Percentiles rank a stretch among this genome's conserved stretches.
These are phyloP conservation scores for Hypanus sabinus DNA, from an alignment of 2,113 vertebrate species.

Conservation along the genomic window DNA sequence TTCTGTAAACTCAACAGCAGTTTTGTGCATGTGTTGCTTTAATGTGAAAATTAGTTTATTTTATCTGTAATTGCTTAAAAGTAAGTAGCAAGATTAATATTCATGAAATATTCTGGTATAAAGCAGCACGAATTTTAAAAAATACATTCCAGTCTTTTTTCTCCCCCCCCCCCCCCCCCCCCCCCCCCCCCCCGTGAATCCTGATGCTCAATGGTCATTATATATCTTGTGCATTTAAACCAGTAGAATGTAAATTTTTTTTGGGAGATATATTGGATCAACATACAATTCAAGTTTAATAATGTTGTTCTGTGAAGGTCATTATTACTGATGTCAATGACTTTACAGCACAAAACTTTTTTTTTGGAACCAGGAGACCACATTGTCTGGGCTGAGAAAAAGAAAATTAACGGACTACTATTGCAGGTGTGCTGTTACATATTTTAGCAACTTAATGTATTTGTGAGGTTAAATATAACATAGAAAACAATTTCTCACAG, in stretches of 20 bases:
- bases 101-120: neutral
- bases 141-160: neutral
- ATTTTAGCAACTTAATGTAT: neutral
- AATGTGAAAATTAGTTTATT: neutral
- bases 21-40: slow-evolving; percentile 10
- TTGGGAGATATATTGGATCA: neutral
- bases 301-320: neutral
- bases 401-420: neutral
- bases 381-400: neutral
- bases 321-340: neutral
- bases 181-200: too few species aligned
- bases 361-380: neutral
- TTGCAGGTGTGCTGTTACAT: neutral
- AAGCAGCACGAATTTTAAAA: neutral
- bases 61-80: neutral
- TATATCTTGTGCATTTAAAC: neutral
- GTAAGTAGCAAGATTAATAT: neutral
- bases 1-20: slow-evolving; percentile 11
- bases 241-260: neutral
- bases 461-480: too few species aligned
- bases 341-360: neutral
- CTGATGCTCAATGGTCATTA: neutral
- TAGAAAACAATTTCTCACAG: too few species aligned
- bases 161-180: too few species aligned
- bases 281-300: neutral